These are phyloP conservation scores for Scaptomyza flava DNA, from an alignment of 2,888 invertebrate species.

Conservation along the genomic window DNA sequence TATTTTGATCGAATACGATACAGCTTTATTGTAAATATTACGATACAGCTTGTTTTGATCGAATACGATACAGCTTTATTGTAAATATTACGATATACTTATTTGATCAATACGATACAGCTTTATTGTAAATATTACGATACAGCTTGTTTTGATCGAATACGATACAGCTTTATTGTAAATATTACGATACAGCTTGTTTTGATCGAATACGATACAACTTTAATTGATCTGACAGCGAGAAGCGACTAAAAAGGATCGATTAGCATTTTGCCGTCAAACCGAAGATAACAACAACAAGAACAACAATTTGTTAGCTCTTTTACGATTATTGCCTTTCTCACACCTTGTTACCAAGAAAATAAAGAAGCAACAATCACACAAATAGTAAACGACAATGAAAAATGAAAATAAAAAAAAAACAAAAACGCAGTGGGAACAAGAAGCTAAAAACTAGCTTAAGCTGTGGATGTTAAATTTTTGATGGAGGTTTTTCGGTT, in stretches of 20 bases:
- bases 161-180: neutral
- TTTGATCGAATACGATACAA: neutral
- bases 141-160: neutral
- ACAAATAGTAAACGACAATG: slow-evolving; percentile 61
- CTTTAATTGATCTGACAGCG: slow-evolving; percentile 52
- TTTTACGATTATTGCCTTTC: slow-evolving; percentile 82
- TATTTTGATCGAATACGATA: neutral
- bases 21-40: neutral
- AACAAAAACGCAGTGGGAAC: slow-evolving; percentile 44
- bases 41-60: neutral
- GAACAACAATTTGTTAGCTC: slow-evolving; percentile 73
- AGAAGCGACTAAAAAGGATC: slow-evolving; percentile 54
- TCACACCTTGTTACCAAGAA: slow-evolving; percentile 82
- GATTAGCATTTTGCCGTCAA: slow-evolving; percentile 77
- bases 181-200: neutral
- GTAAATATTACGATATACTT: too few species aligned
- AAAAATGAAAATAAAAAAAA: slow-evolving; percentile 72
- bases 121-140: neutral
- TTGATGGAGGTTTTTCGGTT: slow-evolving; percentile 22
- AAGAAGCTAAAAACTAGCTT: slow-evolving; percentile 36
- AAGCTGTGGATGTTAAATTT: slow-evolving; percentile 19
- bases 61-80: slow-evolving; percentile 21
- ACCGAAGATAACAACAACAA: slow-evolving; percentile 48
- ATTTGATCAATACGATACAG: neutral
- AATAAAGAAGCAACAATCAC: slow-evolving; percentile 67